Evolutionary conservation across 2,797 vertebrate genomes (phyloP).

Genomic region (Taeniopygia guttata): DNA sequence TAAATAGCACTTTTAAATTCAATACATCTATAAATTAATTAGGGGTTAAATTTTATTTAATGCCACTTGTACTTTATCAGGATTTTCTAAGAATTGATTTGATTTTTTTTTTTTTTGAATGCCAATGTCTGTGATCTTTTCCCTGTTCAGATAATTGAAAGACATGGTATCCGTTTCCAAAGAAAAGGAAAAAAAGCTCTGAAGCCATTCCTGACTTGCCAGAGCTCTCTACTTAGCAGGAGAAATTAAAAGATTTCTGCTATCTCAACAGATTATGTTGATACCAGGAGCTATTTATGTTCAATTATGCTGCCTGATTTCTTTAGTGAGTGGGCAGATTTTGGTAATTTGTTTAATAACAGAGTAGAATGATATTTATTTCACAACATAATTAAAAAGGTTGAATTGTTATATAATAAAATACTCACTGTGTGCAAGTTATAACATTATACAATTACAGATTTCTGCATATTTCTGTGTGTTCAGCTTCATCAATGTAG

Average conservation of each 20-base stretch:
- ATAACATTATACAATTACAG: neutral
- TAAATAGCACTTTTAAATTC: neutral
- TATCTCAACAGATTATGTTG: neutral
- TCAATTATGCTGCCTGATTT: slow-evolving; percentile 16
- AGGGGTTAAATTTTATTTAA: neutral
- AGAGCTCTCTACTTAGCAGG: neutral
- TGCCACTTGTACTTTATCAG: neutral
- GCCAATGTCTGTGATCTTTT: neutral
- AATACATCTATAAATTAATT: neutral
- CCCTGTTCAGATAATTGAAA: neutral
- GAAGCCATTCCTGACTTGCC: neutral
- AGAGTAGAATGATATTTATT: neutral
- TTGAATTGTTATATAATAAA: neutral
- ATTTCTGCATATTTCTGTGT: neutral
- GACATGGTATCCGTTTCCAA: neutral
- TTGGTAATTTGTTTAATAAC: slow-evolving; percentile 31
- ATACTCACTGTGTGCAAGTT: neutral
- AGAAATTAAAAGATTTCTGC: neutral
- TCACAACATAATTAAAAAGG: slow-evolving; percentile 18
- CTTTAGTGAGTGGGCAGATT: slow-evolving; percentile 7
- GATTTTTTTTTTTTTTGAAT: neutral
- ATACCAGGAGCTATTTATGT: neutral
- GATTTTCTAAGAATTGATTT: neutral
- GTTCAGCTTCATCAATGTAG: neutral
- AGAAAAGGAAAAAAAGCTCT: neutral